Percentiles rank a stretch among this genome's conserved stretches.
Conservation (phyloP, 2,113 vertebrate species). For the Pionites leucogaster region DNA sequence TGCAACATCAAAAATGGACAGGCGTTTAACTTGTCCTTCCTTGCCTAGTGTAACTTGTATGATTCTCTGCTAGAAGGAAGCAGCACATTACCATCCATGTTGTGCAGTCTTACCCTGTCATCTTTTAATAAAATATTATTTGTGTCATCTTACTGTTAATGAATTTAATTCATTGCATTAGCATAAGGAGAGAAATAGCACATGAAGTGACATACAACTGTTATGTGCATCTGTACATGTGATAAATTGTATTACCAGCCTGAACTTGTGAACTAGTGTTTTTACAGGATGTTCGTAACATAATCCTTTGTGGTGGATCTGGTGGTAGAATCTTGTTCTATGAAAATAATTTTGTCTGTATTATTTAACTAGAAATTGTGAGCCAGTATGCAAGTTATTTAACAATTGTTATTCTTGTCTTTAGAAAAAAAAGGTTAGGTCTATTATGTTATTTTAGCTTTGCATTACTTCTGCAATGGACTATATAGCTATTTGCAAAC, state of each 20-base stretch:
- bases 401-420: background rate
- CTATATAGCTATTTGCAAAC: background rate
- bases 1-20: background rate
- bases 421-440: background rate
- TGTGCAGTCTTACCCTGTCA: background rate
- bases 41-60: background rate
- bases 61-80: background rate
- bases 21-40: background rate
- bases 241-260: background rate
- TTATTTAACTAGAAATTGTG: background rate
- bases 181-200: background rate
- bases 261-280: background rate
- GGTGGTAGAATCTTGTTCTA: background rate
- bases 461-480: background rate
- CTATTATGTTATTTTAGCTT: background rate
- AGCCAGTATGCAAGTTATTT: background rate
- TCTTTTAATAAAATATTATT: background rate
- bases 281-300: background rate
- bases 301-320: background rate
- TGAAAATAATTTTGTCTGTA: background rate
- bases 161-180: background rate
- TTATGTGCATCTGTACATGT: rapidly evolving
- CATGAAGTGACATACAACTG: background rate
- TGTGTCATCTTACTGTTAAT: background rate
- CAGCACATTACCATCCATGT: rapidly evolving